Percentiles rank a stretch among this genome's conserved stretches.
Conservation (phyloP, 2,113 vertebrate genomes). For the Rhinoderma darwinii region DNA sequence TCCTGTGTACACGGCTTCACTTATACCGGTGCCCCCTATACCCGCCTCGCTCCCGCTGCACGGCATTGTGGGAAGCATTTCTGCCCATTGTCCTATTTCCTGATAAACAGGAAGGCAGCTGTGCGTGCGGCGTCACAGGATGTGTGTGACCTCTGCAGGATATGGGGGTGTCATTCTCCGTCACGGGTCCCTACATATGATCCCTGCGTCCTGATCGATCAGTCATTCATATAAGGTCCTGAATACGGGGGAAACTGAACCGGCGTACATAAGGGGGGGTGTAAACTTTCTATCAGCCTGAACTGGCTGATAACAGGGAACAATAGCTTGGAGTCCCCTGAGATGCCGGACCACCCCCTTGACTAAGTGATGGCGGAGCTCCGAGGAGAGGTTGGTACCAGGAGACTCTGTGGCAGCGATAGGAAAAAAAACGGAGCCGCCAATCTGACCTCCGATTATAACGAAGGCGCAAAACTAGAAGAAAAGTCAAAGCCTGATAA, state of each 20-base stretch:
- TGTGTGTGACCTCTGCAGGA: conserved; percentile 45
- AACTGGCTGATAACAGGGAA: neutral
- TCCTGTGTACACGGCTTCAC: no score
- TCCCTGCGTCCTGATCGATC: no score
- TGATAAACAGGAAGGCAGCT: conserved; percentile 44
- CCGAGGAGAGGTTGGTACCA: no score
- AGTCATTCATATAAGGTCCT: no score
- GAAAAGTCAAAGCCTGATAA: neutral
- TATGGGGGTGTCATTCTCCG: neutral
- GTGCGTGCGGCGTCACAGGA: conserved; percentile 33
- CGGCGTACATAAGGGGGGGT: no score
- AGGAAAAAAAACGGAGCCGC: no score
- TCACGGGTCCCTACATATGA: neutral
- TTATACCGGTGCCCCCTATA: neutral
- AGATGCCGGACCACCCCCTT: no score
- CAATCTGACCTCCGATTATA: no score
- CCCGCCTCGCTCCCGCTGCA: neutral
- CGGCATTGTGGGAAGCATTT: neutral
- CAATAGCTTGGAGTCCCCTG: no score
- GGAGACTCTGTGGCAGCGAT: neutral
- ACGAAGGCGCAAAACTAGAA: neutral
- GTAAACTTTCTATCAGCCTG: no score
- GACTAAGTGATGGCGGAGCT: no score
- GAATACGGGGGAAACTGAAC: no score
- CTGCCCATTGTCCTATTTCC: conserved; percentile 35